Evolutionary conservation across 2,797 vertebrate genomes (phyloP), one percentile per base, ranked within the genome.

Genomic region (Parotocinclus haroldoi): DNA sequence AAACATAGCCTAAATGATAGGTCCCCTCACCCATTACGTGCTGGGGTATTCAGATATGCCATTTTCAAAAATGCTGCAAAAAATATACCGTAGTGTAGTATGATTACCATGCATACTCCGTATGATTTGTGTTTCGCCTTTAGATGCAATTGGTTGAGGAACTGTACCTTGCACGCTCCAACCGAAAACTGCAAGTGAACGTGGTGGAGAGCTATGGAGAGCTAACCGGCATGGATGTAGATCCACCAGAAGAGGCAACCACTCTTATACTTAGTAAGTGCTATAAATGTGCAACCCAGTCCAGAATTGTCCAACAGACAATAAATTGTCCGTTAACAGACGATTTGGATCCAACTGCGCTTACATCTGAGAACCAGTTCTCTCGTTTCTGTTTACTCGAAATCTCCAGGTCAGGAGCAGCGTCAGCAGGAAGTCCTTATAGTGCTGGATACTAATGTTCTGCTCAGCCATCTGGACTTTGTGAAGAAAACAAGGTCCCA

Each of bases 381-480:
- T 9, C n/a, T 18, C 7, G 13, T 27, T 4, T 27, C 36, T 16
- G 10, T 58, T 42, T 53, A n/a, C 58, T 19, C 63, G 13, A 3
- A 13, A 12, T 62, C 10, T 53, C 27, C 69, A 96, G 93, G 74
- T 73, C 78, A 79, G 83, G 81, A 82, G 48, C 57, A 79, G 60
- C 81, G 74, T 67, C 88, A 88, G 59, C 81, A 87, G 79, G 86
- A 86, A 56, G 77, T 93, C 0, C 77, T 98, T 40, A 84, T 98
- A 58, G 88, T 96, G 70, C 84, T 98, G 76, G 96, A 98, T 80
- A 98, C 96, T 70, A 98, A 98, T 81, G 86, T 98, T 81, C 89
- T 98, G 73, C 93, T 98, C 72, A 94, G 92, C 84, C 93, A 98
- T 79, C 87, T 98, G 74, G 89, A 91, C 60, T 94, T 94, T 82